phyloP scores from a whole-genome alignment of 1,140 invertebrate species.

The Diploscapter pachys region DNA sequence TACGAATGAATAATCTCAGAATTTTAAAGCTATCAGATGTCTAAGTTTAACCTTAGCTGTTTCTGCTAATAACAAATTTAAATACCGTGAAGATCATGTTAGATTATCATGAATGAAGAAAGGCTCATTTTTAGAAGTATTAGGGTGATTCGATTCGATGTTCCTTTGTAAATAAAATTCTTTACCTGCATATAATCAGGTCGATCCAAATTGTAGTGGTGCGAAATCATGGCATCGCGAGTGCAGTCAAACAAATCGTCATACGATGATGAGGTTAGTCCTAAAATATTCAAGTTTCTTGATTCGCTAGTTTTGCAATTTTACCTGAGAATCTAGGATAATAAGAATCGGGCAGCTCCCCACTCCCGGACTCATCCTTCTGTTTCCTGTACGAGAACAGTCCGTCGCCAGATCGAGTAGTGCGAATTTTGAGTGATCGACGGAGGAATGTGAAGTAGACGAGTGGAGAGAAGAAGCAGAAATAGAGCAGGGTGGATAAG shows the following conservation, averaged over 20 bases:
- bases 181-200: slow-evolving; percentile 20
- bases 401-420: slow-evolving; percentile 17
- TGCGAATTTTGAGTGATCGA: slow-evolving; percentile 13
- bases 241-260: slow-evolving; percentile 32
- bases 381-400: slow-evolving; percentile 32
- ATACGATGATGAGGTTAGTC: slow-evolving; percentile 31
- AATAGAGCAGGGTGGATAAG: slow-evolving; percentile 26
- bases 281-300: slow-evolving; percentile 15
- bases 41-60: background rate
- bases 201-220: slow-evolving; percentile 14
- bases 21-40: background rate
- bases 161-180: background rate
- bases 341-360: slow-evolving; percentile 24
- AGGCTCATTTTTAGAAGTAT: background rate
- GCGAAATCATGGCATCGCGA: slow-evolving; percentile 14
- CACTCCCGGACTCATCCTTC: slow-evolving; percentile 28
- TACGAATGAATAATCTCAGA: background rate
- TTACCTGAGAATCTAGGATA: slow-evolving; percentile 31
- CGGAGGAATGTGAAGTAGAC: slow-evolving; percentile 34
- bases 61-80: background rate
- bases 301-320: background rate
- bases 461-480: slow-evolving; percentile 19
- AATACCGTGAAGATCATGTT: background rate
- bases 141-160: background rate
- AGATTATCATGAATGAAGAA: background rate